Conservation (phyloP, 2,888 invertebrate genomes). For the Mesochorus sp. region DNA sequence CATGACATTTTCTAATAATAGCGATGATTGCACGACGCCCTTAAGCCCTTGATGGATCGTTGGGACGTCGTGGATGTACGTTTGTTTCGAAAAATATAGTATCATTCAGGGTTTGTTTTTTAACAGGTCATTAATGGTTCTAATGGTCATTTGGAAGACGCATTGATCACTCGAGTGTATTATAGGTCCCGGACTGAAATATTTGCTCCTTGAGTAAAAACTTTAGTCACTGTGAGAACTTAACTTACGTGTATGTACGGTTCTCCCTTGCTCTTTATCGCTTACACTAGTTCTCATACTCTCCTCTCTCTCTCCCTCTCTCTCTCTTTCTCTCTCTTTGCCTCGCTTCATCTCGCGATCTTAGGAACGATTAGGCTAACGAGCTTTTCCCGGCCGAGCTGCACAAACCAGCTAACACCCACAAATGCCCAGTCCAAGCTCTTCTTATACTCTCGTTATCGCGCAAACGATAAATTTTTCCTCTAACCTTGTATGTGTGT, state of each 20-base stretch:
- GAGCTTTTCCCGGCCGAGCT: constrained; percentile 50
- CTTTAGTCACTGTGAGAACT: not conserved
- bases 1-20: too few relatives aligned
- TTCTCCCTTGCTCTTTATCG: constrained; percentile 19
- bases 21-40: too few relatives aligned
- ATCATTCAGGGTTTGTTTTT: too few relatives aligned
- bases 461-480: constrained; percentile 58
- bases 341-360: constrained; percentile 28
- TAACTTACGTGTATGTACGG: not conserved
- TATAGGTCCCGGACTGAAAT: too few relatives aligned
- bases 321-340: constrained; percentile 2
- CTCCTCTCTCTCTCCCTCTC: not conserved
- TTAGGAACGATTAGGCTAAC: constrained; percentile 61
- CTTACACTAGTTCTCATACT: not conserved
- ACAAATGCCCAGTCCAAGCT: constrained; percentile 13
- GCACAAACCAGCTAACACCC: constrained; percentile 30
- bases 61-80: too few relatives aligned
- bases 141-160: too few relatives aligned
- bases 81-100: too few relatives aligned
- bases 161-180: too few relatives aligned
- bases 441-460: constrained; percentile 63
- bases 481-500: constrained; percentile 32
- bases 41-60: too few relatives aligned
- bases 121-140: too few relatives aligned
- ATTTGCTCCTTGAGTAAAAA: not conserved